phyloP scores from a whole-genome alignment of 2,888 invertebrate genomes.

The Galeopsomyia nigrocyanea region DNA sequence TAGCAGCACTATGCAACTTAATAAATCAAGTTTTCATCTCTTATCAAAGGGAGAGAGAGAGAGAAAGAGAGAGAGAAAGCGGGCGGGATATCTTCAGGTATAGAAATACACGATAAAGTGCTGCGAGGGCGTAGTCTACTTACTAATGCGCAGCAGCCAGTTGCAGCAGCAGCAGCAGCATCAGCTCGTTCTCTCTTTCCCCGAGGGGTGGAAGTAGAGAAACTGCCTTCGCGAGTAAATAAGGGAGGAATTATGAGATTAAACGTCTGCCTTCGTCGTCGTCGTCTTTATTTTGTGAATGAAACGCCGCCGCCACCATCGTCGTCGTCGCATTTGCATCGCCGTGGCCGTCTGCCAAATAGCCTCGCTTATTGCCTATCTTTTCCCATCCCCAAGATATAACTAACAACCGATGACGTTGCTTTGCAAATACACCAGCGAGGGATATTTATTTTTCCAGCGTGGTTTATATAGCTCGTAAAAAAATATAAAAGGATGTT shows the following conservation, averaged over 20 bases:
- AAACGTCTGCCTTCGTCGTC: conserved; percentile 16
- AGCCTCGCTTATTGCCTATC: conserved; percentile 24
- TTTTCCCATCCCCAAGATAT: neutral
- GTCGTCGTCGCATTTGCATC: conserved; percentile 17
- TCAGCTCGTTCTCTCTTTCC: too few species aligned
- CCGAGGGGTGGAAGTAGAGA: too few species aligned
- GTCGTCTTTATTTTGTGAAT: conserved; percentile 22
- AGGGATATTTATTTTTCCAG: neutral
- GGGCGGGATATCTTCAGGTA: too few species aligned
- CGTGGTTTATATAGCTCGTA: neutral
- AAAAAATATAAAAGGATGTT: neutral
- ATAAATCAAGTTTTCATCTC: too few species aligned
- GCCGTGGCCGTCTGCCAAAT: conserved; percentile 29
- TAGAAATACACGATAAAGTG: conserved; percentile 8
- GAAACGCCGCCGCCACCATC: conserved; percentile 2
- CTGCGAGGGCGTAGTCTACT: neutral
- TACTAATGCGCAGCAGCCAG: too few species aligned
- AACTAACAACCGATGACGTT: neutral
- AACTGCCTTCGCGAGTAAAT: conserved; percentile 18
- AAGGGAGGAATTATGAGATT: conserved; percentile 33
- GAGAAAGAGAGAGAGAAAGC: too few species aligned
- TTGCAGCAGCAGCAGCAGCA: too few species aligned
- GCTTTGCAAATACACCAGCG: neutral
- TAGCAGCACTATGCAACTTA: too few species aligned
- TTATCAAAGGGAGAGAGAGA: too few species aligned